Percentiles rank a stretch among this genome's conserved stretches.
Conservation (phyloP, 2,888 invertebrate genomes). For the Mesorhabditis belari region DNA sequence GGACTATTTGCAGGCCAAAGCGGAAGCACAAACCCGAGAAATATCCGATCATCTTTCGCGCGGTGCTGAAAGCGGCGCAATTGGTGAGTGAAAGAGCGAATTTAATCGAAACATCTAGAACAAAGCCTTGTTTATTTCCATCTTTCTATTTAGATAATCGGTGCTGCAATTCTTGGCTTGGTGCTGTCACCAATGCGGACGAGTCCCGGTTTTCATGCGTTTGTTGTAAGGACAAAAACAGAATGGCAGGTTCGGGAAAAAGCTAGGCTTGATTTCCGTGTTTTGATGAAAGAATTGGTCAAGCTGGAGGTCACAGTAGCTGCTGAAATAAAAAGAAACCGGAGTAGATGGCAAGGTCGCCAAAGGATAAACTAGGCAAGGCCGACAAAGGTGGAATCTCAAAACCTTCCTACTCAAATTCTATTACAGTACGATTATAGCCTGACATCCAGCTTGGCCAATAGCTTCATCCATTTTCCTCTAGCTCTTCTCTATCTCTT, state of each 20-base stretch:
- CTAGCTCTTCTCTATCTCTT: too few species aligned
- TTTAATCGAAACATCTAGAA: neutral
- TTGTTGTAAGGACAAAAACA: constrained; percentile 33
- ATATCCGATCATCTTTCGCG: constrained; percentile 29
- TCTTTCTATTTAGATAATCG: constrained; percentile 31
- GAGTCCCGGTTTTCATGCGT: constrained; percentile 35
- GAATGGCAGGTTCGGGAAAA: constrained; percentile 23
- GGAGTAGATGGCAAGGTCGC: too few species aligned
- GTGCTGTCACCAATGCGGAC: constrained; percentile 42
- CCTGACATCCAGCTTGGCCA: too few species aligned
- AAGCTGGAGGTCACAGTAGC: too few species aligned
- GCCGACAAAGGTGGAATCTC: too few species aligned
- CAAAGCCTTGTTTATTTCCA: too few species aligned
- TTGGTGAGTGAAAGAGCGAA: constrained; percentile 20
- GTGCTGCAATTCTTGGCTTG: constrained; percentile 40
- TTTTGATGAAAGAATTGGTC: too few species aligned
- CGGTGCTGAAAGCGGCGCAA: constrained; percentile 31
- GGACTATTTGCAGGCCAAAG: neutral
- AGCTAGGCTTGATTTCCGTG: neutral
- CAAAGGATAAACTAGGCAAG: too few species aligned
- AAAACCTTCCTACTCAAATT: too few species aligned
- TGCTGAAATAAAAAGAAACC: too few species aligned
- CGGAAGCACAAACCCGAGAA: constrained; percentile 4
- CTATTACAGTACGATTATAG: too few species aligned
- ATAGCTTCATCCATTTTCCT: too few species aligned